phyloP scores from a whole-genome alignment of 1,140 invertebrate species.

The Pseudobourletiella spinata region DNA sequence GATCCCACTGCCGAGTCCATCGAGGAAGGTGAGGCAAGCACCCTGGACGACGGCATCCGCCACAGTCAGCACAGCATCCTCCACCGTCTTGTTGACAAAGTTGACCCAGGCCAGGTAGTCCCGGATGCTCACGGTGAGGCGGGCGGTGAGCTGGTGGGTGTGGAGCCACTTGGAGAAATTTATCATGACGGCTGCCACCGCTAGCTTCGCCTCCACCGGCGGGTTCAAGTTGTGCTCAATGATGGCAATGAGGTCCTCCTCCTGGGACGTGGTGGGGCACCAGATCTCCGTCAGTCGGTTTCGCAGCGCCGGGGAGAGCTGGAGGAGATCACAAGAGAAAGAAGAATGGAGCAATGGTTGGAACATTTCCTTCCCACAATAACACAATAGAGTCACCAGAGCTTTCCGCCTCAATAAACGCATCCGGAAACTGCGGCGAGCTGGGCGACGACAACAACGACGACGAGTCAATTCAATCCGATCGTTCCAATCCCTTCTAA shows the following conservation, averaged over 20 bases:
- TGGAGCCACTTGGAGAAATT: slow-evolving; percentile 73
- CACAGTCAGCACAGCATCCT: background rate
- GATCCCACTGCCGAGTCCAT: slow-evolving; percentile 68
- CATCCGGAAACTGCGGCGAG: too few species aligned
- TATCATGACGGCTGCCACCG: slow-evolving; percentile 59
- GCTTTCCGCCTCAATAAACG: too few species aligned
- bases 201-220: slow-evolving; percentile 47
- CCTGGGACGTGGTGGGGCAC: slow-evolving; percentile 66
- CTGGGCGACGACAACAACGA: too few species aligned
- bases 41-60: slow-evolving; percentile 56
- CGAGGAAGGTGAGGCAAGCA: slow-evolving; percentile 79
- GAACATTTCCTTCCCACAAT: too few species aligned
- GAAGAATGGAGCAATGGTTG: too few species aligned
- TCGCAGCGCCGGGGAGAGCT: slow-evolving; percentile 87
- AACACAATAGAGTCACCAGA: too few species aligned
- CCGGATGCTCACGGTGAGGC: slow-evolving; percentile 76
- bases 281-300: slow-evolving; percentile 99
- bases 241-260: slow-evolving; percentile 63
- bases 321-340: slow-evolving; percentile 28
- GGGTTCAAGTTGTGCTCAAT: slow-evolving; percentile 66
- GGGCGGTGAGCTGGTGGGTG: slow-evolving; percentile 60
- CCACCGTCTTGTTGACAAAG: slow-evolving; percentile 63
- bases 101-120: slow-evolving; percentile 88
- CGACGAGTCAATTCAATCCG: too few species aligned
- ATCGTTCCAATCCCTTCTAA: too few species aligned